Conservation (phyloP, 2,888 invertebrate genomes). For the Diachrysia chrysitis region DNA sequence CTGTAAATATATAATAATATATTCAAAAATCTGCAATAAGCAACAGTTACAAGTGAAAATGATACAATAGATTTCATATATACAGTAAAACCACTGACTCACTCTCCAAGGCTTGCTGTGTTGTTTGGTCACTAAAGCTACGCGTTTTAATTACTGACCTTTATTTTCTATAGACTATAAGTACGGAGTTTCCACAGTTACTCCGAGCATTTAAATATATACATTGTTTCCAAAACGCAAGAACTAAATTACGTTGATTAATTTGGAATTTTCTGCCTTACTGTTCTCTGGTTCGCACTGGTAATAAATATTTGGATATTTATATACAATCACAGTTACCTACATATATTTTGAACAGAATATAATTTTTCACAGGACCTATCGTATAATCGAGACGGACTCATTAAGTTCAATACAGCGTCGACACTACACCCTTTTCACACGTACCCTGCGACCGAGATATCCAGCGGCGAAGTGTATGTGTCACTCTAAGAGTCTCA, state of each 20-base stretch:
- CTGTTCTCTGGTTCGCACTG: neutral
- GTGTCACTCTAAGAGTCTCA: neutral
- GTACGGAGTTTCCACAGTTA: no score
- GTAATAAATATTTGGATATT: neutral
- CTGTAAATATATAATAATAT: slow-evolving; percentile 73
- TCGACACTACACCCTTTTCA: neutral
- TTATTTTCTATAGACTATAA: neutral
- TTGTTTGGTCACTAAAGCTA: slow-evolving; percentile 40
- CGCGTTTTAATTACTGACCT: slow-evolving; percentile 26
- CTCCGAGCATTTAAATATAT: neutral
- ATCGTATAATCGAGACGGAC: neutral
- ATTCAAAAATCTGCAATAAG: slow-evolving; percentile 73
- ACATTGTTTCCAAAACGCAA: neutral
- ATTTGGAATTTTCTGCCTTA: neutral
- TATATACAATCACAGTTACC: neutral
- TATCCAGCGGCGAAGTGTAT: neutral
- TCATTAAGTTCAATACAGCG: neutral
- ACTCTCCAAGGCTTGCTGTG: slow-evolving; percentile 33
- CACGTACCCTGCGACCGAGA: neutral
- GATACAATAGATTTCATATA: slow-evolving; percentile 69
- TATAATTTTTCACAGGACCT: neutral
- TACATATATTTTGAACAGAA: slow-evolving; percentile 4
- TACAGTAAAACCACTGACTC: slow-evolving; percentile 64
- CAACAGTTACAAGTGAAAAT: slow-evolving; percentile 71
- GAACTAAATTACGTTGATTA: neutral